Evolutionary conservation across 2,113 vertebrate species (phyloP), one percentile per base, ranked within the genome.

Genomic region (Spea multiplicata): DNA sequence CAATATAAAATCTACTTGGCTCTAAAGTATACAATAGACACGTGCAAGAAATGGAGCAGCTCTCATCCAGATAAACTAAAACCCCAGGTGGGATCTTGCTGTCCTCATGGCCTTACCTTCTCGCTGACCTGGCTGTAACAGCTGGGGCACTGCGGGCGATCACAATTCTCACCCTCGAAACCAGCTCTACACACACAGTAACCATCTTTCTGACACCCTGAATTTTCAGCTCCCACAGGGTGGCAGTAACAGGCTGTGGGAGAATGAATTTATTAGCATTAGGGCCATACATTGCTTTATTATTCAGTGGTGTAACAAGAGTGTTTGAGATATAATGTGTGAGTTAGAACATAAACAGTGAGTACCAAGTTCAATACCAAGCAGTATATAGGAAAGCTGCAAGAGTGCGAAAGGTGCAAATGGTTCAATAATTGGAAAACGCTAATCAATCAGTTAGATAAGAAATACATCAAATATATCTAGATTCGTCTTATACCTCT

Each of bases 131-230:
- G 88, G 68, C 73, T n/a, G 5, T 98, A 98, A 83, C 97, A 99
- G 73, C 87, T 82, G 0, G 97, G 96, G 74, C 97, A 99, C 65
- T 71, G 76, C 0, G 86, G 84, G 0, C 81, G 87, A 4, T 94
- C 90, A 50, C 97, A 99, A 84, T 4, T 89, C 48, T 81, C 85
- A 5, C 96, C 97, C 17, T 93, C 88, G 0, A 93, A 95, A 13
- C 94, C 95, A 0, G 91, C 84, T 82, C 89, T 92, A 85, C 97
- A 99, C 48, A 84, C 77, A 83, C 97, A 99, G 84, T 86, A 94
- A 9, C 96, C 95, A 0, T 85, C 85, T 0, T 79, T 80, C 6
- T 86, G 89, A 10, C 97, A 99, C 46, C 82, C 88, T 1, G 68
- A 6, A 0, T 90, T 88, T 83, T 89, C 87, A 0, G 95, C 91